Evolutionary conservation across 2,113 vertebrate genomes (phyloP).

Genomic region (Channa argus): DNA sequence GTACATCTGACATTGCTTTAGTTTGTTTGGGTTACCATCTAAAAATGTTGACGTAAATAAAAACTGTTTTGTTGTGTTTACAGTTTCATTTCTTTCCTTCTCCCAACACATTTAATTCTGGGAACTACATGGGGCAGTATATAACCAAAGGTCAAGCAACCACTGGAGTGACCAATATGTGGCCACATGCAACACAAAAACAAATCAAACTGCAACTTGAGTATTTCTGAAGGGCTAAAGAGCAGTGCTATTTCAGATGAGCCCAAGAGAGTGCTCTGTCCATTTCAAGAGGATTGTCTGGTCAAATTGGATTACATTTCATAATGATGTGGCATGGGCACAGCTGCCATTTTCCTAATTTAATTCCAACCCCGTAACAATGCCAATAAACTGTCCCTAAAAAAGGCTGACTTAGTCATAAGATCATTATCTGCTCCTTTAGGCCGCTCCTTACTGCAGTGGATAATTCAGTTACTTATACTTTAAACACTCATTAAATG

Average conservation of each 20-base stretch:
- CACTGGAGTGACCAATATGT: constrained; percentile 1
- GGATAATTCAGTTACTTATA: constrained; percentile 58
- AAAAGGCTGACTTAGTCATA: constrained; percentile 73
- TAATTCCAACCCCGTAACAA: constrained; percentile 76
- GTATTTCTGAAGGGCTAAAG: constrained; percentile 45
- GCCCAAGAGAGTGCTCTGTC: constrained; percentile 62
- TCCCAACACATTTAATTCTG: neutral
- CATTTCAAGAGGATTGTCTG: constrained; percentile 72
- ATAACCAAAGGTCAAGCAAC: neutral
- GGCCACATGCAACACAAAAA: constrained; percentile 6
- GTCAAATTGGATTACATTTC: constrained; percentile 80
- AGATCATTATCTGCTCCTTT: constrained; percentile 67
- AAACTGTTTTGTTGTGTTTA: constrained; percentile 8
- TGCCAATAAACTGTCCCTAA: constrained; percentile 75
- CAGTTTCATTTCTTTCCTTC: constrained; percentile 7
- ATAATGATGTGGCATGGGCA: constrained; percentile 77
- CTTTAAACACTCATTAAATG: constrained; percentile 55
- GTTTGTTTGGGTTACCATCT: constrained; percentile 17
- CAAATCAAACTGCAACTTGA: constrained; percentile 29
- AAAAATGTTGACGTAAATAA: constrained; percentile 6
- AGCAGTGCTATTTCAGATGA: constrained; percentile 45
- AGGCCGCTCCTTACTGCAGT: constrained; percentile 30
- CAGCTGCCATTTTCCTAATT: constrained; percentile 83
- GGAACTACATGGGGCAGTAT: neutral
- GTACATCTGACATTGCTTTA: constrained; percentile 13